phyloP scores from a whole-genome alignment of 2,888 invertebrate genomes.

The Cheilosia variabilis region DNA sequence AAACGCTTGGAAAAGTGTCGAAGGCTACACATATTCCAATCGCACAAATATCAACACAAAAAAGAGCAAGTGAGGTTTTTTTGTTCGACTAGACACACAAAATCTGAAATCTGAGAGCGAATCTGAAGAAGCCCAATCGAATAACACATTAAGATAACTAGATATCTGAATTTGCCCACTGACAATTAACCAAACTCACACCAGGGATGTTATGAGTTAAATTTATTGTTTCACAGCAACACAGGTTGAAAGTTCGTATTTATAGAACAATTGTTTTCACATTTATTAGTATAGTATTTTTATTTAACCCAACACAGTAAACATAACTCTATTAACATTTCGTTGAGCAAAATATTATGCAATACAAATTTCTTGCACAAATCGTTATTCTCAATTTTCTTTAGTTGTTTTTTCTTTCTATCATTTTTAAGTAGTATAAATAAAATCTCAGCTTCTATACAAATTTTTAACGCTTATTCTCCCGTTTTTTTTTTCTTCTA shows the following conservation, averaged over 20 bases:
- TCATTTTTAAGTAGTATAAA: neutral
- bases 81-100: too few relatives aligned
- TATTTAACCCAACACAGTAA: neutral
- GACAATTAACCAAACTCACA: too few relatives aligned
- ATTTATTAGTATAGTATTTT: neutral
- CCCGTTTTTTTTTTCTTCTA: neutral
- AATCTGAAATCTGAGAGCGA: too few relatives aligned
- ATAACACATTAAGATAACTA: too few relatives aligned
- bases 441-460: constrained; percentile 25
- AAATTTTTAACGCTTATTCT: constrained; percentile 8
- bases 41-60: too few relatives aligned
- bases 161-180: too few relatives aligned
- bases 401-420: constrained; percentile 34
- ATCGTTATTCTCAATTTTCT: constrained; percentile 83
- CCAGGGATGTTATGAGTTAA: too few relatives aligned
- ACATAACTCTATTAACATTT: constrained; percentile 1
- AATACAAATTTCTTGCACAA: constrained; percentile 83
- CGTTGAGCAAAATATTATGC: constrained; percentile 76
- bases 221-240: neutral
- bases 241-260: neutral
- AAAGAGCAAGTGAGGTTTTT: too few relatives aligned
- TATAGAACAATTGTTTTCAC: neutral
- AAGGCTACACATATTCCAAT: too few relatives aligned
- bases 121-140: too few relatives aligned
- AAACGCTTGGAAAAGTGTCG: too few relatives aligned